Evolutionary conservation across 2,113 vertebrate species (phyloP).

Genomic region (Ptilorrhoa leucosticta): DNA sequence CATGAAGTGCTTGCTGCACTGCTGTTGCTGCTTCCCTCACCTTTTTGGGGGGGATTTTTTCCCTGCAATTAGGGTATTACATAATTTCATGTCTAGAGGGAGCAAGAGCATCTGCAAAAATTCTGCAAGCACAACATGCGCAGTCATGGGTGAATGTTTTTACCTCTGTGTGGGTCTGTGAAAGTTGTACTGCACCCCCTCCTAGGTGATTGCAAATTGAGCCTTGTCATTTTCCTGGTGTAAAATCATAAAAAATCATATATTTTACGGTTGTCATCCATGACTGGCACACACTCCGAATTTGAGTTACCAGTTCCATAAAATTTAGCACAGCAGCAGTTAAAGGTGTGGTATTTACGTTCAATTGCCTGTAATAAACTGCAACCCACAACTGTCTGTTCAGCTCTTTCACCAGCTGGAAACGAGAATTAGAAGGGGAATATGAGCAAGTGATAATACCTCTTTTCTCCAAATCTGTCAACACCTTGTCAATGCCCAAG

Average conservation of each 20-base stretch:
- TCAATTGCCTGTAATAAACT: neutral
- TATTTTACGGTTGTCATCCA: neutral
- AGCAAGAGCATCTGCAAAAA: neutral
- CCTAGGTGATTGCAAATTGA: neutral
- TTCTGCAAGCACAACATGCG: neutral
- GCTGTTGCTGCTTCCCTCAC: neutral
- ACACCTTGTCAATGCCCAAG: too few relatives aligned
- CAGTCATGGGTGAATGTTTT: neutral
- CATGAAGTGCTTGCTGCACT: neutral
- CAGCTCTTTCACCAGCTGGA: neutral
- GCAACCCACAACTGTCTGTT: neutral
- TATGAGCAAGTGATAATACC: too few relatives aligned
- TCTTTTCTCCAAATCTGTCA: too few relatives aligned
- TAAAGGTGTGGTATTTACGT: neutral
- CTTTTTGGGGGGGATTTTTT: neutral
- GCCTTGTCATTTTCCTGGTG: too few relatives aligned
- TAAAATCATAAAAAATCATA: neutral
- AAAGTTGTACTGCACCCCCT: neutral
- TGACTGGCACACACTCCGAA: neutral
- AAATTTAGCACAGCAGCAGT: neutral
- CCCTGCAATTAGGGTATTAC: too few relatives aligned
- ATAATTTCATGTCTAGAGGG: neutral
- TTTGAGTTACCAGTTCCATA: neutral
- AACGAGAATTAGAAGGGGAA: neutral
- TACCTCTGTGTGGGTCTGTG: neutral